Evolutionary conservation across 2,888 invertebrate species (phyloP), one percentile per base, ranked within the genome.

Genomic region (Philaethria dido): DNA sequence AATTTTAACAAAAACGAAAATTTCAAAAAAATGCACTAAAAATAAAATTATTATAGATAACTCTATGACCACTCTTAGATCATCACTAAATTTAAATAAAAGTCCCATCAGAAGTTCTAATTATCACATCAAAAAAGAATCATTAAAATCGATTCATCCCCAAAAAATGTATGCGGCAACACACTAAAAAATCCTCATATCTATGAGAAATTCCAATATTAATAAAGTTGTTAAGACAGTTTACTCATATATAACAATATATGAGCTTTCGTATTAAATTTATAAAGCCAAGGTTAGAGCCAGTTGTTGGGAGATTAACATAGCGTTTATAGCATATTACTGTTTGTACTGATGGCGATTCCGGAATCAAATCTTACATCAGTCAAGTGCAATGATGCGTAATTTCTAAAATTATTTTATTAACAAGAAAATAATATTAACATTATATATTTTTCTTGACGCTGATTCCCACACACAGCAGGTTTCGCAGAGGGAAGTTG

Each of bases 261-360:
- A 57, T 39, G 14, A 39, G 20, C 3, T 14, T 1, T 16, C 29
- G 44, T 44, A 44, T 44, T 44, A 44, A 44, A 44, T 44, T 44
- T 33, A 52, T 29, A 29, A 52, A 52, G 52, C 52, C 52, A 52
- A 52, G 52, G 39, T 57, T 42, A 22, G 3, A 57, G 22, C 25
- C n/a, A 42, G 39, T 57, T 39, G 55, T 13, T 42, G 42, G 16
- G n/a, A 57, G 25, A 60, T 60, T 45, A 60, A 45, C 60, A 33
- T 25, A 33, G 45, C n/a, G 57, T 64, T 64, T 64, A 64, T 59
- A 64, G 64, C 33, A 5, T 59, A 50, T 65, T 52, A 50, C 59
- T n/a, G 29, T 52, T 52, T 13, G 50, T 50, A 59, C 39, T 44
- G n/a, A 54, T 45, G 33, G 33, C 14, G 50, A 52, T 52, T 44